Base-by-base conservation (phyloP, 2,113 vertebrate species). In the Balaenoptera acutorostrata region DNA sequence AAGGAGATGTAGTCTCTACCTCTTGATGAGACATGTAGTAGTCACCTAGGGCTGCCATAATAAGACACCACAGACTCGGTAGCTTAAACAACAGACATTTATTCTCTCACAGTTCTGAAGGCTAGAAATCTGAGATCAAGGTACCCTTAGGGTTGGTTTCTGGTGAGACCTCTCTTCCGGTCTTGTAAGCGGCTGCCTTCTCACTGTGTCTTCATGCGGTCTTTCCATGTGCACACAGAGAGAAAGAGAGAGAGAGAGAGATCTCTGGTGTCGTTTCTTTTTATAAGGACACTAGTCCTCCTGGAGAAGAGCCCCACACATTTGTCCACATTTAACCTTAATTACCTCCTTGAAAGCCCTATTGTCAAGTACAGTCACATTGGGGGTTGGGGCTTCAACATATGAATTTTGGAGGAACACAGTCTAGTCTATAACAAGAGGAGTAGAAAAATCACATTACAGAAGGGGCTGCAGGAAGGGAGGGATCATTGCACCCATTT, bases 391-490 rank as follows among this genome's bases (percentile, higher is more conserved):
- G 23, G 10, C 21, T 69, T 75, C 41, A 94, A 20, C 3, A 27
- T 49, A 75, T 20, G 13, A 64, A 82, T 44, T 91, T 90, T 36
- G 25, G 41, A 78, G 23, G 10, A 29, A 11, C 6, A 77, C 2
- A 71, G 13, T 64, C 69, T 7, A 29, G 27, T 75, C 27, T 15
- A 33, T 66, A 69, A 57, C 81, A 86, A 90, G 49, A 95, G 8
- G 33, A 87, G 57, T 29, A 11, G 25, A 17, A 66, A 83, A 92
- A 36, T 86, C 66, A 15, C 55, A 74, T 74, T 55, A 68, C 46
- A 23, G 64, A 59, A 52, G 25, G 4, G 1, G 69, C 17, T 0
- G 1, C 6, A 10, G 25, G n/a, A n/a, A 41, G 29, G 52, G 6
- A 72, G 8, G 2, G 15, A 61, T 55, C 17, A 36, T 39, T 39